Base-by-base conservation (phyloP, 2,888 invertebrate genomes). In the Drosophila algonquin region DNA sequence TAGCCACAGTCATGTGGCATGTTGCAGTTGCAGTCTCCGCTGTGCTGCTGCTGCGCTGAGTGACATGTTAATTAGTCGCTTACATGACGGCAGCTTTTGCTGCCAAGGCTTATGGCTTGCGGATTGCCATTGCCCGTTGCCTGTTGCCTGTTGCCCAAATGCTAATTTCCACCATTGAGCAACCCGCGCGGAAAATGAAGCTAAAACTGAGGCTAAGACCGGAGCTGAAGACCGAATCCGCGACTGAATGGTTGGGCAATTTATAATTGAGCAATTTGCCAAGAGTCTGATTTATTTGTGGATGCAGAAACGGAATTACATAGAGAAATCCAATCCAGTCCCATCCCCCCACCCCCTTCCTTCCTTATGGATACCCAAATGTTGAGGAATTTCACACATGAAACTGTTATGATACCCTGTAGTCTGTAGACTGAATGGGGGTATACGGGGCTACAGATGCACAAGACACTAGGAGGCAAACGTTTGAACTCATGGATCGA, bases 31-130 rank as follows among this genome's bases (percentile, higher is more conserved):
- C 40, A 45, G 30, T 55, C 48, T 61, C 61, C 44, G 55, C 35
- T 56, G 62, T 44, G 18, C 50, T 45, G 59, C 72, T 44, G 59
- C 72, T 27, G 59, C 45, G 62, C 79, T 89, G 82, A 87, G 87
- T 88, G 88, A 88, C 88, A 89, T 90, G 87, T 88, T 88, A 88
- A 88, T 88, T 88, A 88, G 90, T 90, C 87, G 87, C 84, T 80
- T 85, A 90, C 90, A 90, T 90, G 88, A 85, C 90, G 83, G 90
- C 87, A 76, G 76, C 57, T 40, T 87, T 89, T 82, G 87, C 77
- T 82, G 81, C 73, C 85, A 74, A 77, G 76, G 79, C 80, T 77
- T 72, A 63, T 47, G 50, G 48, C 51, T 35, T 47, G 46, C 54
- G 64, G 62, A 44, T 65, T 57, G 62, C 59, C 75, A 65, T 77